Percentiles rank a stretch among this genome's conserved stretches.
phyloP scores from a whole-genome alignment of 1,140 invertebrate species.

The Doryteuthis pealeii region DNA sequence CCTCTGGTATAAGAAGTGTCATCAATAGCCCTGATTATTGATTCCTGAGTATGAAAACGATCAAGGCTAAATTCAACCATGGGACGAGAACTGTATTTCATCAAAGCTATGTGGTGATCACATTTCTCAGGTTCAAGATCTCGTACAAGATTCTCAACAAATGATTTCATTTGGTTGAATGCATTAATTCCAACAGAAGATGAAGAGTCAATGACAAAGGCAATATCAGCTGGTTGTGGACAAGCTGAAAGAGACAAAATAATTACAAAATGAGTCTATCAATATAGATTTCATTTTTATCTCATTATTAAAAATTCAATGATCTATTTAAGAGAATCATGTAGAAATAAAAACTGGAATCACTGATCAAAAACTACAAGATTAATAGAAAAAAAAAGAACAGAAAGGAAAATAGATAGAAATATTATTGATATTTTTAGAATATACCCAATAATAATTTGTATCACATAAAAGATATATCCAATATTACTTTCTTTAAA shows the following conservation, averaged over 20 bases:
- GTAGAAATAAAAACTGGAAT: no score
- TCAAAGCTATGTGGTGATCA: conserved; percentile 45
- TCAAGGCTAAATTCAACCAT: conserved; percentile 49
- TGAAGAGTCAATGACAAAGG: conserved; percentile 55
- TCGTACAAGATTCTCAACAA: conserved; percentile 40
- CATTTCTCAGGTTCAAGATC: conserved; percentile 48
- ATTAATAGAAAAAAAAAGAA: not conserved
- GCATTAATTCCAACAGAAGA: conserved; percentile 41
- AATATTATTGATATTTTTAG: no score
- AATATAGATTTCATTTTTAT: not conserved
- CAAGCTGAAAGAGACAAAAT: conserved; percentile 35
- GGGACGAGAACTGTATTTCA: conserved; percentile 51
- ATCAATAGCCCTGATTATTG: conserved; percentile 36
- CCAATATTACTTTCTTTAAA: no score
- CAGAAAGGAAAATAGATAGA: not conserved
- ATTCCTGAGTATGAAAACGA: conserved; percentile 21
- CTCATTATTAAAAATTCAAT: no score
- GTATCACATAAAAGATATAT: no score
- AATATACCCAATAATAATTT: no score
- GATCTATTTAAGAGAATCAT: no score
- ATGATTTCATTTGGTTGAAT: conserved; percentile 47
- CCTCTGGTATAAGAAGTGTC: conserved; percentile 44
- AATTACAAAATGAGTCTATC: no score
- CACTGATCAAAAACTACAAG: no score
- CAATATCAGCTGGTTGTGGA: conserved; percentile 51